A percentile compares a stretch with the other conserved stretches of the same genome.
Conservation (phyloP, 2,888 invertebrate genomes). For the Acronicta leporina region DNA sequence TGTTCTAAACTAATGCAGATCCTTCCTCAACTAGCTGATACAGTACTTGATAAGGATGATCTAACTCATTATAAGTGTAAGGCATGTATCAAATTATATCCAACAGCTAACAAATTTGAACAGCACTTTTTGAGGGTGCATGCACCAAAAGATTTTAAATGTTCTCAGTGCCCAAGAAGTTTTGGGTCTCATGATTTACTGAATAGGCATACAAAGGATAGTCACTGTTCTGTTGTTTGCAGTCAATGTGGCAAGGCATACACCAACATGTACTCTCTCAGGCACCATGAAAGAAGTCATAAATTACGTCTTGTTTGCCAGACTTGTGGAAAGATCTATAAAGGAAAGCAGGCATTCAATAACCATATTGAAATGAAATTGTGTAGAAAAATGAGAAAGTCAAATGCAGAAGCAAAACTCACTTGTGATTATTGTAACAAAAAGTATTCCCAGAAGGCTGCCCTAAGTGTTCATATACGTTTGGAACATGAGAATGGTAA, state of each 20-base stretch:
- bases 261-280: constrained; percentile 52
- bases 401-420: constrained; percentile 45
- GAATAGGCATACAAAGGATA: constrained; percentile 52
- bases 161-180: constrained; percentile 56
- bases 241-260: constrained; percentile 65
- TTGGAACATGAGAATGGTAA: constrained; percentile 62
- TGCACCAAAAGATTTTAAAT: constrained; percentile 62
- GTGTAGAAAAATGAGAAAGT: constrained; percentile 50
- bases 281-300: constrained; percentile 60
- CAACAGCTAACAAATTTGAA: constrained; percentile 49
- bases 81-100: constrained; percentile 53
- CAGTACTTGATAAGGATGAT: constrained; percentile 30
- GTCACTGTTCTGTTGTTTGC: constrained; percentile 57
- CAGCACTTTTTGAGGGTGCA: constrained; percentile 59
- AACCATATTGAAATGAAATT: constrained; percentile 56
- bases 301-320: constrained; percentile 51
- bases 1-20: not conserved
- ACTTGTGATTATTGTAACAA: constrained; percentile 64
- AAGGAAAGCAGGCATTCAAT: constrained; percentile 54
- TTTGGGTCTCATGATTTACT: constrained; percentile 55
- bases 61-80: constrained; percentile 54
- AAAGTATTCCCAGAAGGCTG: constrained; percentile 57
- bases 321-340: constrained; percentile 63
- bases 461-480: constrained; percentile 61
- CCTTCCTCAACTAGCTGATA: constrained; percentile 12